Evolutionary conservation across 2,797 vertebrate species (phyloP).

Genomic region (Salarias fasciatus): DNA sequence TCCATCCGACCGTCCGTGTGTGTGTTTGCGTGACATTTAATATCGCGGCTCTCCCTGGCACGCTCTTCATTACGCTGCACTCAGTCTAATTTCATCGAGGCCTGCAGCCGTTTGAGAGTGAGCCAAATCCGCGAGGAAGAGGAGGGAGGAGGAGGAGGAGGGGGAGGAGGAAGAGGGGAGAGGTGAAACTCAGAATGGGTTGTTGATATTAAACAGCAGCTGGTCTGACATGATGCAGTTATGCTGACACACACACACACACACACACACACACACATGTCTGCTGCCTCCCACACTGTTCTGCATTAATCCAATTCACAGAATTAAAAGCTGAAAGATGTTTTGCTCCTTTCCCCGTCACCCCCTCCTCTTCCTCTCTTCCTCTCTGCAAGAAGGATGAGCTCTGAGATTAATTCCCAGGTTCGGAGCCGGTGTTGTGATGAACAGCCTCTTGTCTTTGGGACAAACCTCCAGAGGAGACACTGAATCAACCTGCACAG

Average conservation of each 20-base stretch:
- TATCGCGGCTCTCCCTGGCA: conserved; percentile 68
- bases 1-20: background rate
- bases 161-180: conserved; percentile 28
- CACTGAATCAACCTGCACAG: conserved; percentile 53
- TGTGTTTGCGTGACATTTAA: conserved; percentile 66
- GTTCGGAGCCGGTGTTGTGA: conserved; percentile 72
- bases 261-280: conserved; percentile 18
- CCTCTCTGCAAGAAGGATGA: conserved; percentile 62
- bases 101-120: conserved; percentile 71
- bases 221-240: conserved; percentile 50
- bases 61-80: conserved; percentile 71
- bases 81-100: conserved; percentile 75
- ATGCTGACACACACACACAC: conserved; percentile 12
- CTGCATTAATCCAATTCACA: conserved; percentile 69
- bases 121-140: conserved; percentile 62
- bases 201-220: conserved; percentile 69
- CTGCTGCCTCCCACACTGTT: conserved; percentile 40
- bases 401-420: conserved; percentile 72
- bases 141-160: conserved; percentile 45
- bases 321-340: conserved; percentile 76
- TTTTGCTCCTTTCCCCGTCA: conserved; percentile 42
- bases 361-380: background rate
- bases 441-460: conserved; percentile 77
- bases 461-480: conserved; percentile 59
- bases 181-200: conserved; percentile 54